Percentiles rank a stretch among this genome's conserved stretches.
Conservation (phyloP, 2,888 invertebrate genomes). For the Mythimna pallens region DNA sequence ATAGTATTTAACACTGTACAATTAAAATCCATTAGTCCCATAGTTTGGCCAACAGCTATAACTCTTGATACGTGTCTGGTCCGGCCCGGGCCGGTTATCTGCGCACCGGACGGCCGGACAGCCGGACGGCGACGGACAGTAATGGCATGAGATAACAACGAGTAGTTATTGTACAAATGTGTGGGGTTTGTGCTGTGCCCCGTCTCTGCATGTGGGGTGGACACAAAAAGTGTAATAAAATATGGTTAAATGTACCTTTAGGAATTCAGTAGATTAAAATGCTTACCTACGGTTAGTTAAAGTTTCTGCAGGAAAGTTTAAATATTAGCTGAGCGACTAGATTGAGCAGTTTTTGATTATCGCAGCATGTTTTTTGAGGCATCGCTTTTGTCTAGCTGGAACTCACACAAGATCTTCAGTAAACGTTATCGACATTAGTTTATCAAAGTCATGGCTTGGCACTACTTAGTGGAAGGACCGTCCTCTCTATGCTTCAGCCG, state of each 20-base stretch:
- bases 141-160: constrained; percentile 54
- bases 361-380: background rate
- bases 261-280: background rate
- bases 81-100: constrained; percentile 39
- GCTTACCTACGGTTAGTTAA: background rate
- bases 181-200: constrained; percentile 9
- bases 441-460: background rate
- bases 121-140: constrained; percentile 40
- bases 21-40: constrained; percentile 43
- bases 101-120: constrained; percentile 35
- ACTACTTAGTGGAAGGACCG: background rate
- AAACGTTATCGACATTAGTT: background rate
- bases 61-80: constrained; percentile 49
- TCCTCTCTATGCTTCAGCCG: background rate
- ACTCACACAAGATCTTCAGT: background rate
- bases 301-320: background rate
- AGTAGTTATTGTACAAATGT: constrained; percentile 25
- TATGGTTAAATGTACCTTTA: background rate
- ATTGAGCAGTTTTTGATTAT: background rate
- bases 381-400: background rate
- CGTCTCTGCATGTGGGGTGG: background rate
- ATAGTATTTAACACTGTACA: constrained; percentile 6
- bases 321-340: background rate
- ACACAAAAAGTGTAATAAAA: background rate
- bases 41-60: constrained; percentile 45